Percentiles rank a stretch among this genome's conserved stretches.
These are phyloP conservation scores for Proterorhinus semilunaris DNA, from an alignment of 2,113 vertebrate species.

Conservation along the genomic window DNA sequence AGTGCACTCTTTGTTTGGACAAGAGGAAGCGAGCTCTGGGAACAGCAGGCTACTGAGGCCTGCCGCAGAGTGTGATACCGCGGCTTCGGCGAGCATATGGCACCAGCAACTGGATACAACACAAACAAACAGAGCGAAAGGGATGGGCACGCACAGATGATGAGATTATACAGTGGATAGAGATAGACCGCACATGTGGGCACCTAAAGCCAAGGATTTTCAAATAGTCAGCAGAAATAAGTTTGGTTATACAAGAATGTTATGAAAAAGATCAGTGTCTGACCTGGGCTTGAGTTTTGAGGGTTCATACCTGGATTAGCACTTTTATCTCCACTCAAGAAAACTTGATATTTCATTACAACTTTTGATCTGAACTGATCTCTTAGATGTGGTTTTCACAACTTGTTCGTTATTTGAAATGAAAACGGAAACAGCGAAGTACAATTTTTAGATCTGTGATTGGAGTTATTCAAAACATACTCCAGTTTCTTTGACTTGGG, in stretches of 20 bases:
- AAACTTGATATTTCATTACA: not conserved
- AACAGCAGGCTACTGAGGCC: constrained; percentile 65
- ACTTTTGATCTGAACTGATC: not conserved
- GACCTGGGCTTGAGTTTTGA: not conserved
- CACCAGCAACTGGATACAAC: constrained; percentile 62
- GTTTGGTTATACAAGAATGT: not conserved
- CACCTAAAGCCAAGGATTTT: not conserved
- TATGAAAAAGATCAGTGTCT: not conserved
- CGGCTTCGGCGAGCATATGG: constrained; percentile 58
- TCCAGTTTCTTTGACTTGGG: too few relatives aligned
- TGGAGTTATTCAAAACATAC: not conserved
- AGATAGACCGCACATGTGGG: constrained; percentile 4
- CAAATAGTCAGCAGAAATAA: constrained; percentile 5
- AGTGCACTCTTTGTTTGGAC: constrained; percentile 57
- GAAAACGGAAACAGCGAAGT: not conserved
- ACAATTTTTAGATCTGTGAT: not conserved
- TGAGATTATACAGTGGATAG: constrained; percentile 50
- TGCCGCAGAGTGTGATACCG: constrained; percentile 48
- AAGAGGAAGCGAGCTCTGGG: constrained; percentile 50
- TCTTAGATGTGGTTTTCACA: not conserved
- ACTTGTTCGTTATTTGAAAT: not conserved
- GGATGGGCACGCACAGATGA: constrained; percentile 44
- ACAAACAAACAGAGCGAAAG: constrained; percentile 58
- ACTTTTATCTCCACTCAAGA: not conserved
- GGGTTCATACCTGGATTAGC: not conserved